These are phyloP conservation scores for Caenorhabditis drosophilae DNA, from an alignment of 2,888 invertebrate species.

Conservation along the genomic window DNA sequence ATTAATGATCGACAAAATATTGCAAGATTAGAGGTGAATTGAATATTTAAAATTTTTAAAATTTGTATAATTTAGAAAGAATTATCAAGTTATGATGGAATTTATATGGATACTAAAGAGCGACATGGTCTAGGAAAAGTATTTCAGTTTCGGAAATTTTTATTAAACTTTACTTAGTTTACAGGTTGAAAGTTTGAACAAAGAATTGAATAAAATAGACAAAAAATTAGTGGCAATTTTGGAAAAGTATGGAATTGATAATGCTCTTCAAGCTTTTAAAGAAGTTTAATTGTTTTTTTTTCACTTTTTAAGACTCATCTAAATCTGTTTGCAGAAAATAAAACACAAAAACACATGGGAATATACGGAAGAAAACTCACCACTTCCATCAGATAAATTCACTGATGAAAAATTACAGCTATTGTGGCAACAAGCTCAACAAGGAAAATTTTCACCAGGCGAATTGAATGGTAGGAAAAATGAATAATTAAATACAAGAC, in stretches of 20 bases:
- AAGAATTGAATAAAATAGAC: slow-evolving; percentile 48
- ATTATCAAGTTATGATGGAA: slow-evolving; percentile 53
- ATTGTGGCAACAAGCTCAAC: slow-evolving; percentile 56
- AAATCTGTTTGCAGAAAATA: too few species aligned
- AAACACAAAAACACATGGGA: slow-evolving; percentile 38
- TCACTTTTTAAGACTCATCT: too few species aligned
- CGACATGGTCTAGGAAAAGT: slow-evolving; percentile 27
- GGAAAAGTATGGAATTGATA: slow-evolving; percentile 57
- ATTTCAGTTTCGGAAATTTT: too few species aligned
- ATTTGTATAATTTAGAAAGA: slow-evolving; percentile 54
- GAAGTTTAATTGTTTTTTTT: too few species aligned
- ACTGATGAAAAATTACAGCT: slow-evolving; percentile 53
- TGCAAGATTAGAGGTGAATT: too few species aligned
- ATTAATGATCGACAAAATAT: slow-evolving; percentile 48
- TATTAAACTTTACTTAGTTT: too few species aligned
- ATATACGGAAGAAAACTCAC: slow-evolving; percentile 24
- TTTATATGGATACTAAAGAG: slow-evolving; percentile 59
- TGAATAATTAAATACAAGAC: too few species aligned
- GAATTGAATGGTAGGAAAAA: too few species aligned
- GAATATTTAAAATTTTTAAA: too few species aligned
- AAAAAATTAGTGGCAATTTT: slow-evolving; percentile 55
- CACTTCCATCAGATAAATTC: slow-evolving; percentile 39
- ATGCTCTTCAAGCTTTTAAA: slow-evolving; percentile 57
- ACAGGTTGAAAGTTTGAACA: slow-evolving; percentile 16
- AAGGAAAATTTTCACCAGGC: slow-evolving; percentile 41